A percentile compares a stretch with the other conserved stretches of the same genome.
Evolutionary conservation across 2,888 invertebrate genomes (phyloP).

Genomic region (Chironomus tentans): DNA sequence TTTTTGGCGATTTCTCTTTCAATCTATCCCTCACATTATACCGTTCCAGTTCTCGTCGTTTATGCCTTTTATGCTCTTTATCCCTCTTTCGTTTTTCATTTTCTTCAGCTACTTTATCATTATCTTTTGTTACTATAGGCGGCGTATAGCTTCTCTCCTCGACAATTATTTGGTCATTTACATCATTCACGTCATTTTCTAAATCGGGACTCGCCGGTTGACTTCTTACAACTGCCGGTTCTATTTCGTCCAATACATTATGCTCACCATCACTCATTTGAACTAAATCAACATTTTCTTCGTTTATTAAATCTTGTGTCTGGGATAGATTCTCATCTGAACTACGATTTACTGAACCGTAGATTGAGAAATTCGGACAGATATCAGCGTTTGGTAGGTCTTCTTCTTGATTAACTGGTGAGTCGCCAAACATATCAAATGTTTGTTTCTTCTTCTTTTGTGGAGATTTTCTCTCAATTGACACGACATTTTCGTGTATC

Average conservation of each 20-base stretch:
- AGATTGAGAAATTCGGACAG: conserved; percentile 78
- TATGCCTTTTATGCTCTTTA: background rate
- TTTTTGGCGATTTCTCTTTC: conserved; percentile 1
- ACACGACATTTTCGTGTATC: background rate
- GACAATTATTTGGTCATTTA: background rate
- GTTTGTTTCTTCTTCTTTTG: background rate
- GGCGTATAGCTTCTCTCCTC: conserved; percentile 21
- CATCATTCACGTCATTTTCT: background rate
- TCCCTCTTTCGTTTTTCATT: background rate
- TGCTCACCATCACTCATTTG: conserved; percentile 41
- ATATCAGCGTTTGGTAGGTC: conserved; percentile 44
- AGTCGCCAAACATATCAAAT: conserved; percentile 16
- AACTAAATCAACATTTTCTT: conserved; percentile 43
- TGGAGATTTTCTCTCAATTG: background rate
- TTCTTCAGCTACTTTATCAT: background rate
- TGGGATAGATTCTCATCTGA: background rate
- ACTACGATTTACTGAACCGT: conserved; percentile 58
- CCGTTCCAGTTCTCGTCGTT: conserved; percentile 1
- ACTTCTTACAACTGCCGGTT: background rate
- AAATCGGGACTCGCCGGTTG: conserved; percentile 17
- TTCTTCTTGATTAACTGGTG: conserved; percentile 39
- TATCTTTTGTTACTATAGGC: background rate
- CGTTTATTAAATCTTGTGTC: conserved; percentile 17
- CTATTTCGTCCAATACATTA: background rate
- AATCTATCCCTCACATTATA: conserved; percentile 18